Evolutionary conservation across 2,888 invertebrate genomes (phyloP), one percentile per base, ranked within the genome.

Genomic region (Mythimna albipuncta): DNA sequence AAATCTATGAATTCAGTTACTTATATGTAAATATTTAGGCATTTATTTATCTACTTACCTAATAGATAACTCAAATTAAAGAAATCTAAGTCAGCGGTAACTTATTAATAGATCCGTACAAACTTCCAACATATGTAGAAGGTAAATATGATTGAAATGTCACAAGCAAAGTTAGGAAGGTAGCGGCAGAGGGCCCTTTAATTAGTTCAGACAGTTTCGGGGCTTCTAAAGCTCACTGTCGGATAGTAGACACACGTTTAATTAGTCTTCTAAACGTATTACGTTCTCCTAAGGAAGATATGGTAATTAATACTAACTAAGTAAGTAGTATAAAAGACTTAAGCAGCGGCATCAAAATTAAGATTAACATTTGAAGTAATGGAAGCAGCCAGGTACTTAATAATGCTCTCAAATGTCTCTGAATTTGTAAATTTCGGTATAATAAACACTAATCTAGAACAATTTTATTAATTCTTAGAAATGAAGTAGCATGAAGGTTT

Each of bases 191-290:
- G 64, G 55, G 32, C 21, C 59, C 44, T 55, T 66, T 83, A 80
- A 79, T 72, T 80, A 79, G 66, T 66, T 67, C 61, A 64, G 68
- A 35, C 63, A 74, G 62, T 74, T 80, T 67, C 19, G 41, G 55
- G 65, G 75, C 74, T 81, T 72, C 64, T 61, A 64, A 72, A 72
- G 72, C 79, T 72, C 54, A 32, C 64, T 50, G 64, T 13, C n/a
- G n/a, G 10, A 44, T 50, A 59, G 61, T 58, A 64, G 52, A 41
- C 41, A 55, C 16, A 75, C 62, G 32, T 70, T 68, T 76, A 72
- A 76, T 73, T 66, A 76, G 54, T 32, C 38, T 16, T 52, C 58
- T 21, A 44, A 70, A 73, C 19, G 61, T 61, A 26, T 11, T n/a
- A 64, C 35, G 44, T 57, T 32, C 9, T 26, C 6, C 11, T 57